phyloP scores from a whole-genome alignment of 2,113 vertebrate genomes.

The Antechinus stuartii region DNA sequence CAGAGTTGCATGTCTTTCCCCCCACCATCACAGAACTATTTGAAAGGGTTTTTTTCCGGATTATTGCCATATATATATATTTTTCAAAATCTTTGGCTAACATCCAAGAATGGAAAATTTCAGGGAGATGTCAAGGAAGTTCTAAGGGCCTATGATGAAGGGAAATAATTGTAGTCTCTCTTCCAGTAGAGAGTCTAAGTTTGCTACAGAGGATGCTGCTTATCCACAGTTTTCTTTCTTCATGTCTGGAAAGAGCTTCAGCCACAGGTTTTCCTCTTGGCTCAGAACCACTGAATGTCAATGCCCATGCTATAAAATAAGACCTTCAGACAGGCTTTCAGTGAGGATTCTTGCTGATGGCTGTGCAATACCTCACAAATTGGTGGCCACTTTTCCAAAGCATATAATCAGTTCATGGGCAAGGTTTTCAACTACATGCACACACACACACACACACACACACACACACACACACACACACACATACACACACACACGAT shows the following conservation, averaged over 20 bases:
- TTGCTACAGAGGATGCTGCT: not conserved
- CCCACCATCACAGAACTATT: conserved; percentile 74
- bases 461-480: too few species aligned
- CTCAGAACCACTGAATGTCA: not conserved
- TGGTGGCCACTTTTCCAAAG: not conserved
- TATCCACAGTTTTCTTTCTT: not conserved
- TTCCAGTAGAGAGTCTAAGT: not conserved
- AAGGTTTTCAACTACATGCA: not conserved
- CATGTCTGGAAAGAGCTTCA: not conserved
- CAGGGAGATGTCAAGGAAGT: conserved; percentile 52
- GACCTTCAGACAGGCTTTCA: not conserved
- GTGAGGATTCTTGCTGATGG: not conserved
- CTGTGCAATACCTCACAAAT: not conserved
- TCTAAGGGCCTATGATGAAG: not conserved
- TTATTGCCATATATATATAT: conserved; percentile 73
- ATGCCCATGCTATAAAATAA: not conserved
- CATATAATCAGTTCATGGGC: not conserved
- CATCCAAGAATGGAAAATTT: conserved; percentile 66
- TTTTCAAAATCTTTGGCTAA: conserved; percentile 79
- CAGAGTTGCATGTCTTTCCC: conserved; percentile 73
- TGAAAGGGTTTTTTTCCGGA: conserved; percentile 66
- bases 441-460: not conserved
- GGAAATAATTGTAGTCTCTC: conserved; percentile 5
- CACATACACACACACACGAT: too few species aligned
- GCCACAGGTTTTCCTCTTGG: not conserved